phyloP scores from a whole-genome alignment of 2,797 vertebrate genomes.

The Micropoecilia bifurca region DNA sequence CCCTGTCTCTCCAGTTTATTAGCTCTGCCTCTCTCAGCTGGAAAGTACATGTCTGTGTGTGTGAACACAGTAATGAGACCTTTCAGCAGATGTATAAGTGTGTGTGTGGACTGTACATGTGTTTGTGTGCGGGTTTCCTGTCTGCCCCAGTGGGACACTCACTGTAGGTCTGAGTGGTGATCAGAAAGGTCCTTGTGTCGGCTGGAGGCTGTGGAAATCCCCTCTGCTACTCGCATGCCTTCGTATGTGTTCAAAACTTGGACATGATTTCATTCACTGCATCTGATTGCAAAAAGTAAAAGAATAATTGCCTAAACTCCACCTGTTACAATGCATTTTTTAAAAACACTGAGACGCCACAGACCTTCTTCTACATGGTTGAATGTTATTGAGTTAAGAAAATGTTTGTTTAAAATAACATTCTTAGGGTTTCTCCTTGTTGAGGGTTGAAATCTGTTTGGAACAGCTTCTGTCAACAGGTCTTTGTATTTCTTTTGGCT shows the following conservation, averaged over 20 bases:
- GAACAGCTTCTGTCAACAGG: background rate
- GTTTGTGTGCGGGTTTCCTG: conserved; percentile 45
- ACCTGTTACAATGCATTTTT: background rate
- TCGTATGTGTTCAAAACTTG: conserved; percentile 26
- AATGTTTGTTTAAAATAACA: too few relatives aligned
- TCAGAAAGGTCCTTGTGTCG: conserved; percentile 70
- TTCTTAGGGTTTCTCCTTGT: background rate
- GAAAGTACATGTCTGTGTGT: conserved; percentile 43
- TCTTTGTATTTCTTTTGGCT: background rate
- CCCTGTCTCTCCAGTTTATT: conserved; percentile 27
- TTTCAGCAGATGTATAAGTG: conserved; percentile 20
- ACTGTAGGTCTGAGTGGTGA: conserved; percentile 52
- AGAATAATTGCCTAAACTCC: background rate
- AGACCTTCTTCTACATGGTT: background rate
- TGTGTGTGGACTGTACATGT: conserved; percentile 10
- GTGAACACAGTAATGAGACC: conserved; percentile 17
- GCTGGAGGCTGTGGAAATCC: conserved; percentile 73
- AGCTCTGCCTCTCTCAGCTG: conserved; percentile 25
- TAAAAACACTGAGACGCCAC: background rate
- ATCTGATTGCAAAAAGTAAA: conserved; percentile 11
- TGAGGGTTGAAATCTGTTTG: background rate
- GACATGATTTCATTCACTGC: conserved; percentile 37
- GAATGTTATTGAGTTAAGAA: background rate
- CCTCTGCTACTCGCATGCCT: conserved; percentile 47
- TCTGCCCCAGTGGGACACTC: conserved; percentile 49